Percentiles rank a stretch among this genome's conserved stretches.
Conservation (phyloP, 2,797 vertebrate genomes). For the Channallabes apus region DNA sequence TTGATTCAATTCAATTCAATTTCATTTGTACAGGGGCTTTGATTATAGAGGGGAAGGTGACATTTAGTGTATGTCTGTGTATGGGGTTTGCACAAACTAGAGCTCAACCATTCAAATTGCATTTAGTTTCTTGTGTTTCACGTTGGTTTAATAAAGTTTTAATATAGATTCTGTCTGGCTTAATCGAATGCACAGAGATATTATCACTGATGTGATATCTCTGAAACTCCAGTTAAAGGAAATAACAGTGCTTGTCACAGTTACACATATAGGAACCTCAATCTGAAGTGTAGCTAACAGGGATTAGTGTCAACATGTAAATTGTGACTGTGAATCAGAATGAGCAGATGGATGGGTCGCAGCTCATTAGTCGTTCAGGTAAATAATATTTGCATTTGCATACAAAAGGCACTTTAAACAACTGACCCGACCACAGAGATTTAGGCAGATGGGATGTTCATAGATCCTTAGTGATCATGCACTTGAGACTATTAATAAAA, state of each 20-base stretch:
- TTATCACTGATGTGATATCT: background rate
- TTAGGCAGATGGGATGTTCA: background rate
- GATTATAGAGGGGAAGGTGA: too few relatives aligned
- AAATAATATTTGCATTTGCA: background rate
- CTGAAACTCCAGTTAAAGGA: background rate
- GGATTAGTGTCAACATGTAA: background rate
- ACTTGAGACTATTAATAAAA: background rate
- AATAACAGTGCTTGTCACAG: background rate
- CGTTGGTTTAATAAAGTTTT: background rate
- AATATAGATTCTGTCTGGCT: background rate
- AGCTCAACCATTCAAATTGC: background rate
- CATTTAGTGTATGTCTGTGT: background rate
- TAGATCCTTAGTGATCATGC: background rate
- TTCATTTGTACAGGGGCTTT: too few relatives aligned
- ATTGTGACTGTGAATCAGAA: constrained; percentile 6
- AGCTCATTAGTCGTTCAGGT: constrained; percentile 11
- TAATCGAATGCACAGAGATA: background rate
- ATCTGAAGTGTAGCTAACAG: background rate
- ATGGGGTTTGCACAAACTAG: background rate
- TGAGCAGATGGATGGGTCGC: constrained; percentile 9
- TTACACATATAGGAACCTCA: background rate
- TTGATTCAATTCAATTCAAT: too few relatives aligned
- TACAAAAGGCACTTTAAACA: background rate
- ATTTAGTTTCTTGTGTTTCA: background rate
- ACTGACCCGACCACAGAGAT: background rate